Base-by-base conservation (phyloP, 2,888 invertebrate genomes). In the Pterostichus madidus region DNA sequence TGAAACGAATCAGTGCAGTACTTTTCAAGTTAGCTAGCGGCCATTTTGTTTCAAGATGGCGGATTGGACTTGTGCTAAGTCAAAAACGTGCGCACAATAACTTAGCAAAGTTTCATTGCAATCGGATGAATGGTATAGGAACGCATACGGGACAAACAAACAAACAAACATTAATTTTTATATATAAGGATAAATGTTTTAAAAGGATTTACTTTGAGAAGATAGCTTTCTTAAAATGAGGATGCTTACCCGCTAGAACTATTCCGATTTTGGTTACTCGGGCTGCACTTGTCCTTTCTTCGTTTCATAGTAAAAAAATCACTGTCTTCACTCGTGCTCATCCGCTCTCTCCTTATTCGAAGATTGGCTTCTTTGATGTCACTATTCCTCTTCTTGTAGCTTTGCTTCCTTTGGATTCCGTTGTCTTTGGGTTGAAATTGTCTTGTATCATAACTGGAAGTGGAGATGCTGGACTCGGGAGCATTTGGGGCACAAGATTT, bases 381-480 rank as follows among this genome's bases (percentile, higher is more conserved):
- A 5, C 39, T 39, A 5, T 39, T 39, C 39, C 39, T 39, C 39
- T 39, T 39, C 8, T 39, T 39, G 75, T 88, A 88, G 75, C 86
- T 87, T 39, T 86, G 87, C 71, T 87, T 89, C 73, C 87, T 86
- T 8, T 73, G 81, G 0, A 85, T 84, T 11, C 5, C 6, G 5
- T 84, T 84, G 8, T 79, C 80, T 86, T 93, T 93, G 0, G 93
- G 93, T 32, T 91, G 89, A 85, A 93, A 93, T 84, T 93, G 93
- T 84, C 92, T 89, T 46, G 93, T 91, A 85, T 93, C 93, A 84
- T 93, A 93, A 82, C 93, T 93, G 0, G 93, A 92, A 1, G 93
- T 93, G 0, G 92, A 93, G 15, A 93, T 92, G 5, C 93, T 92
- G 86, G 93, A 93, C 86, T 93, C 93, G 5, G 49, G 10, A 0